Evolutionary conservation across 2,113 vertebrate species (phyloP).

Genomic region (Neotoma lepida): DNA sequence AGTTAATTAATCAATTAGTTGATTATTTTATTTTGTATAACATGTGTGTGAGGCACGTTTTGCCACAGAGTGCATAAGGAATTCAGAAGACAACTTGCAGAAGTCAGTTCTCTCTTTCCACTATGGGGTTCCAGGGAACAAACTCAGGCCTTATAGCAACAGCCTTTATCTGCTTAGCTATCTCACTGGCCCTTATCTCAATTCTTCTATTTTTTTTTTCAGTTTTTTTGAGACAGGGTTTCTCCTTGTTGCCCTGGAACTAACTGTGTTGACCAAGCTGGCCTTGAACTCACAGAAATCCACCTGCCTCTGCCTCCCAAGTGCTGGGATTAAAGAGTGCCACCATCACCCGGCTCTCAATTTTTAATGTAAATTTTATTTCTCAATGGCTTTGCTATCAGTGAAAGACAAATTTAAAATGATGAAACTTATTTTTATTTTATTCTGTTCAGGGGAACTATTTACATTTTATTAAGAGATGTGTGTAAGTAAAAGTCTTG

Average conservation of each 20-base stretch:
- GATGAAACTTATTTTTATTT: constrained; percentile 31
- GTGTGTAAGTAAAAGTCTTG: neutral
- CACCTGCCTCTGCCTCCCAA: neutral
- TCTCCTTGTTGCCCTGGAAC: no score
- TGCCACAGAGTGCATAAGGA: neutral
- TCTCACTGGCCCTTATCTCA: neutral
- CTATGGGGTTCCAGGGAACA: neutral
- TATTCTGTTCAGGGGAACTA: neutral
- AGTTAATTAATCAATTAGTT: neutral
- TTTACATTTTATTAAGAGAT: constrained; percentile 49
- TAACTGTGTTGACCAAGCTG: no score
- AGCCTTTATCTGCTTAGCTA: neutral
- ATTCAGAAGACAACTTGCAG: neutral
- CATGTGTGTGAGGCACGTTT: neutral
- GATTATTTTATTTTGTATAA: neutral
- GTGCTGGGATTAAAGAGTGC: neutral
- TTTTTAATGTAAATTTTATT: constrained; percentile 4
- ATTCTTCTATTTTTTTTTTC: neutral
- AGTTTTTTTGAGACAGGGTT: neutral
- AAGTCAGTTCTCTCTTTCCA: neutral
- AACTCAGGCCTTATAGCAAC: neutral
- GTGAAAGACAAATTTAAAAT: constrained; percentile 38
- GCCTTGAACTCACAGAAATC: no score
- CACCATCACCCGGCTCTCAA: neutral
- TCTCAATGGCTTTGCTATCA: constrained; percentile 24